These are phyloP conservation scores for Himantopus leucocephalus DNA, from an alignment of 2,113 vertebrate genomes.

Conservation along the genomic window DNA sequence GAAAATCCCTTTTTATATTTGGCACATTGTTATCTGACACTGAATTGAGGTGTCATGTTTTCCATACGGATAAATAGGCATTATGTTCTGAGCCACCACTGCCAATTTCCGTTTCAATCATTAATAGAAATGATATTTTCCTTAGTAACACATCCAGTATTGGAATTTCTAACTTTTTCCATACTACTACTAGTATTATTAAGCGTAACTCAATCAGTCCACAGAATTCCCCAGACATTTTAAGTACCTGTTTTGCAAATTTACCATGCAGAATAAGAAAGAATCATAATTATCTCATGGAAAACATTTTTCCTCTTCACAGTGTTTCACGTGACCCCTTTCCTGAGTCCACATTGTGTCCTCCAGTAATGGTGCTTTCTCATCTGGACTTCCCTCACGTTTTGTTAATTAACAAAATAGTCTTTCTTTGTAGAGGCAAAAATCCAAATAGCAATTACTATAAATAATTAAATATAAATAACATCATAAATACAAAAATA, in stretches of 20 bases:
- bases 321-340: background rate
- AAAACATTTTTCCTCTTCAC: background rate
- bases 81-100: conserved; percentile 56
- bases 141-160: background rate
- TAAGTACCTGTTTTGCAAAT: background rate
- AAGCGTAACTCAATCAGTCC: background rate
- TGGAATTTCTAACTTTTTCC: conserved; percentile 29
- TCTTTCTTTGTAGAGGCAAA: background rate
- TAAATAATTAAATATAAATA: background rate
- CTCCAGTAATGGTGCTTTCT: background rate
- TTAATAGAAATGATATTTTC: conserved; percentile 18
- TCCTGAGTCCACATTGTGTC: background rate
- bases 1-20: conserved; percentile 63
- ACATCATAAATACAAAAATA: background rate
- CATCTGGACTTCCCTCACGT: background rate
- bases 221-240: background rate
- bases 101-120: conserved; percentile 9
- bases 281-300: background rate
- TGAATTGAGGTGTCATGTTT: conserved; percentile 55
- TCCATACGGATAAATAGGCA: conserved; percentile 53
- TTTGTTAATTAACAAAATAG: background rate
- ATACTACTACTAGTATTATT: background rate
- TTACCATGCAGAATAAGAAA: background rate
- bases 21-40: conserved; percentile 36
- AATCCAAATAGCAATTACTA: background rate